Evolutionary conservation across 2,888 invertebrate species (phyloP), one percentile per base, ranked within the genome.

Genomic region (Fragum sueziense): DNA sequence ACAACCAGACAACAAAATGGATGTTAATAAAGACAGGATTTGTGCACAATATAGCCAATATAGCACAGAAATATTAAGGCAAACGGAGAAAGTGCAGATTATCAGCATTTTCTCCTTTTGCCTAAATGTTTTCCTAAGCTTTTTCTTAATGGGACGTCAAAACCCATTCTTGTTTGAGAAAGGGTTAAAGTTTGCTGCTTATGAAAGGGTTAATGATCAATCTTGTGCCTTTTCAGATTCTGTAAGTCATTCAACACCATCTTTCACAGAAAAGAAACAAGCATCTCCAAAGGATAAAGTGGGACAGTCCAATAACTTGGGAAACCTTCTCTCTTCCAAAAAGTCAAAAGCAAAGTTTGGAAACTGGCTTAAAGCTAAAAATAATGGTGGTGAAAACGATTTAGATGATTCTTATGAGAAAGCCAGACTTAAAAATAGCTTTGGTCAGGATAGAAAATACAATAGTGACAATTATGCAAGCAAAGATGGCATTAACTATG

Each of bases 331-430:
- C 9, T 6, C 80, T 0, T 73, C 80, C 0, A 78, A 80, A n/a
- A 84, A 77, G 59, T 80, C 84, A 27, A 85, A 84, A 52, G 87
- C 82, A 17, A 85, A 80, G 54, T 87, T 87, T 68, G 80, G 85
- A 62, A 86, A 84, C 65, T 88, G 88, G 88, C 71, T 88, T 17
- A 84, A 84, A 59, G 77, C 82, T 9, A 82, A 85, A 77, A 71
- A 85, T 6, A 57, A 62, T 20, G 57, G 41, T 17, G 73, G 70
- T n/a, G 71, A 37, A 69, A 31, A 54, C 25, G 59, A 37, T 33
- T 2, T 54, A 29, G 69, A 65, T 51, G 33, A 52, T 3, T 14
- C 47, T 29, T 27, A 41, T 41, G 52, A 57, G 17, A n/a, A n/a
- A n/a, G 25, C 52, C 11, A 47, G 17, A 29, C 14, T n/a, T 41